Conservation (phyloP, 2,797 vertebrate genomes). For the Neopelma chrysocephalum region DNA sequence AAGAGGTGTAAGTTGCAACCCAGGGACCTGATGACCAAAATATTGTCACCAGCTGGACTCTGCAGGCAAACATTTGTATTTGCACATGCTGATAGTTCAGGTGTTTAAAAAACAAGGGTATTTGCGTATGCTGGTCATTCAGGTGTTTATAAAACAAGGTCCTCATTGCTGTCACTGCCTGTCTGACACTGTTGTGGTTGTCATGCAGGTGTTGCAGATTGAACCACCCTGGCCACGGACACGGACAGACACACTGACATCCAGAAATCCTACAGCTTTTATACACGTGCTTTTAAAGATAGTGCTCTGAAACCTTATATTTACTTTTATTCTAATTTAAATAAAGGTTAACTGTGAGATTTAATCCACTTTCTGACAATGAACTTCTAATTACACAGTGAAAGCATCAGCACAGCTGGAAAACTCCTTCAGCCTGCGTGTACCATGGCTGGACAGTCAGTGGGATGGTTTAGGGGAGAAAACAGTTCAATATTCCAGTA, state of each 20-base stretch:
- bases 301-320: background rate
- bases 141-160: background rate
- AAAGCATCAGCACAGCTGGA: conserved; percentile 1
- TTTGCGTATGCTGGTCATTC: background rate
- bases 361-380: background rate
- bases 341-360: background rate
- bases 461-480: background rate
- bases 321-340: background rate
- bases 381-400: conserved; percentile 1
- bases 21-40: background rate
- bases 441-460: background rate
- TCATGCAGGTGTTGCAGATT: background rate
- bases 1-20: background rate
- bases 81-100: background rate
- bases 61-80: background rate
- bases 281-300: background rate
- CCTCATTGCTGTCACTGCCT: background rate
- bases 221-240: background rate
- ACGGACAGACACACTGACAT: background rate
- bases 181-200: background rate
- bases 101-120: background rate
- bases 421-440: background rate
- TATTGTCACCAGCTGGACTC: background rate
- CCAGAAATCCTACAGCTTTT: background rate
- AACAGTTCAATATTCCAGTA: background rate